Base-by-base conservation (phyloP, 2,113 vertebrate species). In the Caracal caracal region DNA sequence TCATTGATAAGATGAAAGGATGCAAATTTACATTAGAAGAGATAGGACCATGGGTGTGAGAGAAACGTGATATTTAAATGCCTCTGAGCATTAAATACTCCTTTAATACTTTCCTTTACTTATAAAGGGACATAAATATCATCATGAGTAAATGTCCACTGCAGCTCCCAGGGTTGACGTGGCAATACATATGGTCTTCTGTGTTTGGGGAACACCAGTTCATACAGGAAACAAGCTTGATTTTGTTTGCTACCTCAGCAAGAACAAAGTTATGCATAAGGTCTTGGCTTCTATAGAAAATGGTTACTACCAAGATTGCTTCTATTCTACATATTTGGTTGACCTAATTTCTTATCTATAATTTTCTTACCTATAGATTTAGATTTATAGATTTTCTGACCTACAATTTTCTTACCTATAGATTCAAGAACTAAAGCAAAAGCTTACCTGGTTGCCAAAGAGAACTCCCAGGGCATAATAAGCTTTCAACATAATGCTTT, bases 341-440 rank as follows among this genome's bases (percentile, higher is more conserved):
- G 40, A 91, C 40, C 11, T 63, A 82, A 80, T 28, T 59, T 93
- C 35, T 91, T 83, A 53, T 43, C 43, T 43, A 43, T 43, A 43
- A 43, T 43, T 43, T 43, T 43, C 19, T 84, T 68, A 53, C 12
- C 20, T 37, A 1, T 49, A 40, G 37, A 65, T 93, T 88, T 43
- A 43, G 7, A 43, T 43, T 43, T 9, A 43, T 43, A 43, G 43
- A 43, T 43, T 43, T 43, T 43, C 43, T 43, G 43, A 43, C 43
- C 43, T 9, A 43, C 43, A 43, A 9, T 43, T 43, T 43, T 43
- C 19, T 84, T 68, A 53, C 12, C 24, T 37, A 1, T 49, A 49
- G 37, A 51, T 93, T 88, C 13, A 88, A 94, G 26, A 97, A 70
- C 73, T 73, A 37, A 86, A 19, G 61, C 33, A 88, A 92, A 93